Conservation (phyloP, 2,888 invertebrate genomes). For the Aricia artaxerxes region DNA sequence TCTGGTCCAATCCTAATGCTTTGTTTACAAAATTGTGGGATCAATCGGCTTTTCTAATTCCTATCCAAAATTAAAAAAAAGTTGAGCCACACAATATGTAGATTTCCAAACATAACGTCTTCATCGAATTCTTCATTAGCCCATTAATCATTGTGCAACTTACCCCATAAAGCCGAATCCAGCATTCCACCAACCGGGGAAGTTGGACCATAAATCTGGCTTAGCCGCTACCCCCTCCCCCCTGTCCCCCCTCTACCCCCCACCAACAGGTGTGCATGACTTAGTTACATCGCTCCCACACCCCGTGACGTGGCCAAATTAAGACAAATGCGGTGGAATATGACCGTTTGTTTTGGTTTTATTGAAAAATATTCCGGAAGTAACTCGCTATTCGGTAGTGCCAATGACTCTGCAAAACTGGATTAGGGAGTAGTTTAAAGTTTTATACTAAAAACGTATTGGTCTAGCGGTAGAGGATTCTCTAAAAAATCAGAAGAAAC, state of each 20-base stretch:
- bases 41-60: no score
- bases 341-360: conserved; percentile 9
- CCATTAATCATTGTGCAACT: background rate
- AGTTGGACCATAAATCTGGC: conserved; percentile 40
- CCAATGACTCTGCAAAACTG: background rate
- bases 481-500: no score
- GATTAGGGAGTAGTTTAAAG: no score
- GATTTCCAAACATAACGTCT: background rate
- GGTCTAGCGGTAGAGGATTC: background rate
- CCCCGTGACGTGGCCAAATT: conserved; percentile 12
- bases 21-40: no score
- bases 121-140: background rate
- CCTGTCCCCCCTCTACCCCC: conserved; percentile 32
- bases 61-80: background rate
- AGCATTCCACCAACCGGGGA: conserved; percentile 13
- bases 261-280: conserved; percentile 44
- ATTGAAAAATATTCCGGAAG: background rate
- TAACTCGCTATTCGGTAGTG: background rate
- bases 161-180: conserved; percentile 11
- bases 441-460: no score
- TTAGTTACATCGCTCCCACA: conserved; percentile 33
- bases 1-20: no score
- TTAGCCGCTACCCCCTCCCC: conserved; percentile 38
- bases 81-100: background rate
- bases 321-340: background rate